Base-by-base conservation (phyloP, 2,888 invertebrate species). In the Blastobasis lacticolella region DNA sequence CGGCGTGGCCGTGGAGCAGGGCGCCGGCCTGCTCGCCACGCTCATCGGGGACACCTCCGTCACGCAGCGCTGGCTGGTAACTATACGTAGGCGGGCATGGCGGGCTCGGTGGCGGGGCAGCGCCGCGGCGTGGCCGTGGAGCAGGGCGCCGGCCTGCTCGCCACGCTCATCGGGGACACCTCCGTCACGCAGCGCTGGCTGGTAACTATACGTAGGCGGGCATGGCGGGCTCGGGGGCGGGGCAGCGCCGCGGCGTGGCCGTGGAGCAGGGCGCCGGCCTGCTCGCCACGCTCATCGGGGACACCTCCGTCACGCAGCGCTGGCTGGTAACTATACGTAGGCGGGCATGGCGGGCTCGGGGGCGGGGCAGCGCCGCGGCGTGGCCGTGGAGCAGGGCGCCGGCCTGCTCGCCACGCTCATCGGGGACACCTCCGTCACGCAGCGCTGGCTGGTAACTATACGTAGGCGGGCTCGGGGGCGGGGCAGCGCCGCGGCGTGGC, bases 1-100 rank as follows among this genome's bases (percentile, higher is more conserved):
- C 49, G 97, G 96, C 47, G 98, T 98, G 9, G 97, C 97, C 69
- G 97, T 99, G 7, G 99, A 99, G 77, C 97, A 97, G 74, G 93
- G 96, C 49, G 95, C 95, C 46, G 96, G 97, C 4, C 84, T 98
- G 54, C 91, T 98, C 51, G 97, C 97, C 61, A 95, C 95, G 72
- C 91, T 99, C 53, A 98, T 98, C 61, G 98, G 98, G 0, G 98
- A 98, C 79, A 98, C 98, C 5, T 97, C 97, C 43, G 99, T 98
- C 73, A 93, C 97, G 88, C n/a, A n/a, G 93, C 96, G 5, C 92
- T 96, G 57, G 97, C 97, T n/a, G n/a, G n/a, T n/a, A n/a, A n/a
- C n/a, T n/a, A n/a, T n/a, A n/a, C n/a, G n/a, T n/a, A n/a, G 0
- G 97, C 97, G 3, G 95, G 96, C 4, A 94, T 98, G 71, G 95